Conservation (phyloP, 2,113 vertebrate species). For the Dicentrarchus labrax region DNA sequence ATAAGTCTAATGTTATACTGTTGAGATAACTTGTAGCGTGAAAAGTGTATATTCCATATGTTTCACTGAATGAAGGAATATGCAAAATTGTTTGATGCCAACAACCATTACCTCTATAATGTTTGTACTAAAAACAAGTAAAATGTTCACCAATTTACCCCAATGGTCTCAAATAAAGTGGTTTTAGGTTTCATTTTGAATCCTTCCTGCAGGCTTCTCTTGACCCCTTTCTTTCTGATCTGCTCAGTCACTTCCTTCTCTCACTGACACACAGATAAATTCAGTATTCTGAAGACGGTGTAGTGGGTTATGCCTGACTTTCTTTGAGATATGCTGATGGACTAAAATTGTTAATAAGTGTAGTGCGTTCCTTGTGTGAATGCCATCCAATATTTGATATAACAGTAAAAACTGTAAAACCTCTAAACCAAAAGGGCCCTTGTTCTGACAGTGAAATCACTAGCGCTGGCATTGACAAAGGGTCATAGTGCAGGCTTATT, state of each 20-base stretch:
- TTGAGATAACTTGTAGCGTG: background rate
- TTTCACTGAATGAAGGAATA: background rate
- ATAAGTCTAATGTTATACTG: background rate
- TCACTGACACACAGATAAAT: background rate
- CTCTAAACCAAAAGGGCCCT: background rate
- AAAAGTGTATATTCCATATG: background rate
- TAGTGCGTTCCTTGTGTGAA: constrained; percentile 1
- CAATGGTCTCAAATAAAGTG: constrained; percentile 48
- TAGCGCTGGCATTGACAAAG: background rate
- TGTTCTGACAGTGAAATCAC: background rate
- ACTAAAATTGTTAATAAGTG: background rate
- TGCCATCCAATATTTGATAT: background rate
- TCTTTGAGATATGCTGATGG: background rate
- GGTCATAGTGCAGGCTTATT: background rate
- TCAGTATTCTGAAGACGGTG: constrained; percentile 1
- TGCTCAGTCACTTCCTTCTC: constrained; percentile 27
- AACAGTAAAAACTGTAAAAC: background rate
- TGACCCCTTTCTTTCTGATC: constrained; percentile 33
- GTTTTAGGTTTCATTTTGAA: constrained; percentile 61
- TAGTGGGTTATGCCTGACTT: background rate
- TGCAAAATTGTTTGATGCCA: constrained; percentile 35
- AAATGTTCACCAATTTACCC: constrained; percentile 64
- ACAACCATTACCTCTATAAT: constrained; percentile 34
- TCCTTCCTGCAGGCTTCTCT: constrained; percentile 40
- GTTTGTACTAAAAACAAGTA: constrained; percentile 62